These are phyloP conservation scores for Etheostoma perlongum DNA, from an alignment of 2,797 vertebrate genomes.

Conservation along the genomic window DNA sequence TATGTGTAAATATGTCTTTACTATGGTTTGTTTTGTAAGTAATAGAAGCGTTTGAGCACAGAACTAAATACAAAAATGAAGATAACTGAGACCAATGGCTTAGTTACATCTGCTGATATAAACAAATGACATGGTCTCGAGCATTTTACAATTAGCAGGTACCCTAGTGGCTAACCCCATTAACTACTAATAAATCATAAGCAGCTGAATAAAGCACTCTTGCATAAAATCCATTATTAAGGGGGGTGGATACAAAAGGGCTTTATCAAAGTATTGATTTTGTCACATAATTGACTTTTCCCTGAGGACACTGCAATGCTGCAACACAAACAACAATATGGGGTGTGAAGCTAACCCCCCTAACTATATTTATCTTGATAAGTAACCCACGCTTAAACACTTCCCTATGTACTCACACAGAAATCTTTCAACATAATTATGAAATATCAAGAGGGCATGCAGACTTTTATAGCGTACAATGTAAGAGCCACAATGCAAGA, in stretches of 20 bases:
- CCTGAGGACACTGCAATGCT: slow-evolving; percentile 35
- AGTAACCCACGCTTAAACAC: slow-evolving; percentile 33
- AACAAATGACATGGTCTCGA: slow-evolving; percentile 36
- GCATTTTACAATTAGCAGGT: slow-evolving; percentile 46
- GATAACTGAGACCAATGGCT: not conserved
- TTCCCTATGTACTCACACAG: slow-evolving; percentile 18
- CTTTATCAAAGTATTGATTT: slow-evolving; percentile 77
- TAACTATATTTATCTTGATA: slow-evolving; percentile 58
- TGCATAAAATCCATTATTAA: slow-evolving; percentile 75
- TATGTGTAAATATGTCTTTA: slow-evolving; percentile 6
- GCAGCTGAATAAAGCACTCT: slow-evolving; percentile 62
- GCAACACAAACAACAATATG: slow-evolving; percentile 46
- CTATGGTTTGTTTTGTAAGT: not conserved
- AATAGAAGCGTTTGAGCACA: not conserved
- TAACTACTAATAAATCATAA: slow-evolving; percentile 76
- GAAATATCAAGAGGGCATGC: slow-evolving; percentile 21
- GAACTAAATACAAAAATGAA: not conserved
- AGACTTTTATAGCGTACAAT: not conserved
- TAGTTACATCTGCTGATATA: not conserved
- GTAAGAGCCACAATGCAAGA: not conserved
- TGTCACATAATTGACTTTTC: slow-evolving; percentile 66
- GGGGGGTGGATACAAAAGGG: slow-evolving; percentile 60
- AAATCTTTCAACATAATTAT: slow-evolving; percentile 34
- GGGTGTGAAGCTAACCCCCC: slow-evolving; percentile 20
- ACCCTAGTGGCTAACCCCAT: slow-evolving; percentile 52